phyloP scores from a whole-genome alignment of 1,140 invertebrate genomes.

The Zaprionus taronus region DNA sequence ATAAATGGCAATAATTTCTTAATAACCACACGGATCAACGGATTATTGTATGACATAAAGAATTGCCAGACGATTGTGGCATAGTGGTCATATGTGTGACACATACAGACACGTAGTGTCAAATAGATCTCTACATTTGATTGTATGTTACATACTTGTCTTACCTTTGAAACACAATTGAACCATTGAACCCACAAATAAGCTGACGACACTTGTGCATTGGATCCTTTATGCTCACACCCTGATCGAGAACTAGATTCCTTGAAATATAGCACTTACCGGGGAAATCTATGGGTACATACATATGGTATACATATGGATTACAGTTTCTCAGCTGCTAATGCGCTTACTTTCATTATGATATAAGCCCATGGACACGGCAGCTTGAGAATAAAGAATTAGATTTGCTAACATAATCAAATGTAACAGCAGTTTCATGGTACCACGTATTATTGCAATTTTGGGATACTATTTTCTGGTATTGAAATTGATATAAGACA shows the following conservation, averaged over 20 bases:
- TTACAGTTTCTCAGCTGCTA: neutral
- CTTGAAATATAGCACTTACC: conserved; percentile 57
- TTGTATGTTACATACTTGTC: neutral
- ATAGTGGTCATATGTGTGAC: no score
- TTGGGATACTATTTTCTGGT: neutral
- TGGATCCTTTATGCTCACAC: conserved; percentile 62
- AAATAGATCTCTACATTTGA: no score
- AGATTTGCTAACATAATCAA: conserved; percentile 3
- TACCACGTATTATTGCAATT: neutral
- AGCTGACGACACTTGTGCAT: conserved; percentile 59
- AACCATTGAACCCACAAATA: conserved; percentile 49
- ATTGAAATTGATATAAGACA: neutral
- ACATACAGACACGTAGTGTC: no score
- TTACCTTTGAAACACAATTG: conserved; percentile 49
- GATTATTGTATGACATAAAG: neutral
- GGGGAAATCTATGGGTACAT: conserved; percentile 42
- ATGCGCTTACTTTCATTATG: conserved; percentile 31
- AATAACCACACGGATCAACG: no score
- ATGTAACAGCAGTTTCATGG: neutral
- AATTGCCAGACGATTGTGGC: neutral
- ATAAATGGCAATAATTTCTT: neutral
- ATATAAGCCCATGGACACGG: conserved; percentile 36
- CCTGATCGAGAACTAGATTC: conserved; percentile 46
- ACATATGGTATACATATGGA: neutral
- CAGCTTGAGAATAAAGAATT: conserved; percentile 13